These are phyloP conservation scores for Psettodes erumei DNA, from an alignment of 2,113 vertebrate genomes.

Conservation along the genomic window DNA sequence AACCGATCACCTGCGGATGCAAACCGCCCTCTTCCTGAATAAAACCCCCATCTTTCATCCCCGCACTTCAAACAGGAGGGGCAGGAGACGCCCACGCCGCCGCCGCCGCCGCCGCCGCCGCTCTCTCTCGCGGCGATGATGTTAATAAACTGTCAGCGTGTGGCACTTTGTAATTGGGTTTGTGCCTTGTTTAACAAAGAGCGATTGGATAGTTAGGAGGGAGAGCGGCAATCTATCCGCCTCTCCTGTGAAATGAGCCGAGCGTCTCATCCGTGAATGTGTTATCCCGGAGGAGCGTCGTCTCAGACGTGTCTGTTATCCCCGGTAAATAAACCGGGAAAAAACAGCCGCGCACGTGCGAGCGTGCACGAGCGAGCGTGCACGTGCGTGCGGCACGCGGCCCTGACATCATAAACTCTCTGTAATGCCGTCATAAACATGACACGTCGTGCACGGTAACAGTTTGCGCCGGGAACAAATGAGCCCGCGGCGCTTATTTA, in stretches of 20 bases:
- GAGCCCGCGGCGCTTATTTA: conserved; percentile 39
- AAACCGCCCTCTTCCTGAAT: conserved; percentile 34
- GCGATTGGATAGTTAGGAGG: conserved; percentile 77
- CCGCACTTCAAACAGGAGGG: conserved; percentile 68
- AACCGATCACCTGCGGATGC: conserved; percentile 61
- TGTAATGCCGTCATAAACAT: conserved; percentile 70
- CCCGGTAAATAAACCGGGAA: conserved; percentile 69
- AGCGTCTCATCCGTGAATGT: conserved; percentile 70
- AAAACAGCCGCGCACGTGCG: conserved; percentile 7
- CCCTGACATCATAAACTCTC: conserved; percentile 72
- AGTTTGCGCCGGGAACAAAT: conserved; percentile 51
- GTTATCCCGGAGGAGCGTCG: conserved; percentile 68
- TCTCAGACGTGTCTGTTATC: conserved; percentile 72
- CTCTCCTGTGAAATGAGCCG: conserved; percentile 76
- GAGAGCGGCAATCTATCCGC: conserved; percentile 72
- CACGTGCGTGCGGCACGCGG: neutral
- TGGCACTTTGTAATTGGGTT: conserved; percentile 81
- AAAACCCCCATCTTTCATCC: conserved; percentile 65
- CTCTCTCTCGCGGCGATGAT: conserved; percentile 57
- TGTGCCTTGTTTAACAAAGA: conserved; percentile 83
- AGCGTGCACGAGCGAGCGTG: no score
- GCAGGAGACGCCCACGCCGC: conserved; percentile 10
- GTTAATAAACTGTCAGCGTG: conserved; percentile 80
- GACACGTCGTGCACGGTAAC: conserved; percentile 51
- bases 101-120: neutral